Base-by-base conservation (phyloP, 2,888 invertebrate species). In the Microplitis manilae region DNA sequence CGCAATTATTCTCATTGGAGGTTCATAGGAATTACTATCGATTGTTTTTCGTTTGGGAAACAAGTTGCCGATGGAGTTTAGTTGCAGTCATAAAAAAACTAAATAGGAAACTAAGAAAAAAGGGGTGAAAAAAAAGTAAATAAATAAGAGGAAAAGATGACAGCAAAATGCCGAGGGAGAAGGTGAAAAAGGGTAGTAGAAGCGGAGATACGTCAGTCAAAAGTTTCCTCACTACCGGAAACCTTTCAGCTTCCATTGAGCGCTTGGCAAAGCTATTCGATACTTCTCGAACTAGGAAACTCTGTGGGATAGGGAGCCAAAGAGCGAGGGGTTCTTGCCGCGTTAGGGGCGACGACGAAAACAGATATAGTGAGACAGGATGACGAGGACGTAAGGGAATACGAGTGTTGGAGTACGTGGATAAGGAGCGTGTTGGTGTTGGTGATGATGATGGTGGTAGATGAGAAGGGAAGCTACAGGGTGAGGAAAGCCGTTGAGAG, bases 281-380 rank as follows among this genome's bases (percentile, higher is more conserved):
- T 85, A 84, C 83, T 86, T 84, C 83, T 77, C 76, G 77, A 83
- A 83, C 80, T 81, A 80, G 81, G 71, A 78, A 84, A 80, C 79
- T 78, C 50, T 30, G 30, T 30, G 50, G 73, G 79, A 75, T 78
- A 79, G 71, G 71, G 65, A 67, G 73, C 13, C 8, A 67, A 73
- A 72, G 62, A 70, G 62, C 7, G 62, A 30, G 6, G 73, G 13
- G 30, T 30, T 30, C 30, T 30, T 30, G 30, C 13, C 9, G 13
- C 8, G 13, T 8, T 13, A 5, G 13, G 50, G 50, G 50, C 13
- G 74, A 40, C 40, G 38, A 68, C 50, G 73, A 61, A 41, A 70
- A 79, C 38, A 78, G 17, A 73, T 59, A 78, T 50, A 20, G 74
- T 39, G 76, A 76, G 78, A 79, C 77, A 72, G 2, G 70, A 40